Evolutionary conservation across 1,140 invertebrate species (phyloP), one percentile per base, ranked within the genome.

Genomic region (Cylas formicarius): DNA sequence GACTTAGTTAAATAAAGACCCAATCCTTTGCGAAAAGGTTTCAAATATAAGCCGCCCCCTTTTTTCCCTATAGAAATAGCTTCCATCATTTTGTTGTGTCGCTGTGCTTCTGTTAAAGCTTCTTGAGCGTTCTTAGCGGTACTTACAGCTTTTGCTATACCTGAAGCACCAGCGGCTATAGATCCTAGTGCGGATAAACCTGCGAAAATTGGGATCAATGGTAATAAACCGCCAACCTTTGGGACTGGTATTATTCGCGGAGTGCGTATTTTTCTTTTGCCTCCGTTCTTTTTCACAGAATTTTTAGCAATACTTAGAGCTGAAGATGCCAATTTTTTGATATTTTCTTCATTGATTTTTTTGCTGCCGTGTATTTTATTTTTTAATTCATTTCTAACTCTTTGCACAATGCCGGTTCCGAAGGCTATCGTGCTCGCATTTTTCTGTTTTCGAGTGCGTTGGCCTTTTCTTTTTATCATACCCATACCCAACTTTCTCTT

Each of bases 71-170:
- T 23, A 21, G 53, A 49, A 44, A 61, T 53, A 11, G 51, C 21
- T 46, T 65, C 61, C 60, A 62, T 63, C 8, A 37, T 51, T 50
- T 44, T 43, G 57, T 65, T 68, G 51, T 61, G 60, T 17, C 59
- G 40, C 52, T 61, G 31, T 6, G 32, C 40, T 48, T 65, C 61
- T 40, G 54, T 33, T 9, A 63, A 51, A 16, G 48, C 32, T 48
- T 58, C 39, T 48, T 52, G 43, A 18, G 57, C 50, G 23, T 36
- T 28, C 38, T 47, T 50, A 10, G 50, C 56, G 56, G n/a, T 53
- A 44, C 53, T 60, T 0, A 65, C 53, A 20, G 57, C 52, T 44
- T 65, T 60, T 10, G 53, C 52, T n/a, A 63, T 55, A 13, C 45
- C 52, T 10, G 61, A 53, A 17, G 56, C 56, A 2, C 61, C 63